Evolutionary conservation across 2,888 invertebrate species (phyloP), one percentile per base, ranked within the genome.

Genomic region (Molanna angustata): DNA sequence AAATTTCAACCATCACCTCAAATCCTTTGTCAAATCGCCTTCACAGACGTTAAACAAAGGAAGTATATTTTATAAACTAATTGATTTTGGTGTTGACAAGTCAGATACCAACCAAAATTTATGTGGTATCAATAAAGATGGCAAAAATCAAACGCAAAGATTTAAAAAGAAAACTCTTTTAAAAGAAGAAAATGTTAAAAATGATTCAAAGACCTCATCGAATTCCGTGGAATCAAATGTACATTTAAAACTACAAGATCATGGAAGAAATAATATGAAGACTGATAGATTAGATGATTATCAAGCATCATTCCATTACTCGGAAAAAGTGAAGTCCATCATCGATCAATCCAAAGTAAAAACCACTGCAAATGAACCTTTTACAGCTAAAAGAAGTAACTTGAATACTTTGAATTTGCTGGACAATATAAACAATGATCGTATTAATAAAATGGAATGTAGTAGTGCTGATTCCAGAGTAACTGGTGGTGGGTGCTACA

Each of bases 401-500:
- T 17, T 27, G 9, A 27, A 18, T 9, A 44, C 6, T 31, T 31
- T 11, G 9, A 48, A 40, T 41, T 6, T 20, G 18, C 41, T 4
- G 2, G 7, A 20, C 18, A 21, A 19, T 13, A 19, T 2, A 41
- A n/a, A 49, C 21, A 21, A 45, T 45, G 52, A 46, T 14, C 18
- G 52, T 4, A 37, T 33, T 7, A 31, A 41, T 27, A 42, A 14
- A 11, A 53, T 43, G 31, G 21, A 57, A 33, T 52, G 35, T 17
- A 70, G 66, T 39, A 74, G 69, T 58, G 72, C 75, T 52, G 76
- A 77, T 54, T 70, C 73, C 1, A 70, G 76, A 60, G 73, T 75
- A 57, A 76, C 76, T 4, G 77, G 77, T 0, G 77, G 52, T 35
- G 50, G 49, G 4, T 44, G 19, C 3, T n/a, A 27, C 32, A 31